phyloP scores from a whole-genome alignment of 1,140 invertebrate species.

The Venturia canescens region DNA sequence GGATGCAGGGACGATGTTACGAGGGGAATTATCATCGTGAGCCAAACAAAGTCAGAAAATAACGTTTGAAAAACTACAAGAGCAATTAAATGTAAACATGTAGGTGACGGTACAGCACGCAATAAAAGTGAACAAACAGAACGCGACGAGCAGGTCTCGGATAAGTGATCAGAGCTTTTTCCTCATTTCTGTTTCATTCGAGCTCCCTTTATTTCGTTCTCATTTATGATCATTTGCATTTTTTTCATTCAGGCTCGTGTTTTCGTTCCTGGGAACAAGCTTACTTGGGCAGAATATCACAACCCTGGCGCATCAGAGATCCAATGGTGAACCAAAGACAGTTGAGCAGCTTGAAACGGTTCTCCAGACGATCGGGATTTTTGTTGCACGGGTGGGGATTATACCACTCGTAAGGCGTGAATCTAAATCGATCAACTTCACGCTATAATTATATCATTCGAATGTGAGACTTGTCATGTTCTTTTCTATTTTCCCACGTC shows the following conservation, averaged over 20 bases:
- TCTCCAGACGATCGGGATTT: slow-evolving; percentile 88
- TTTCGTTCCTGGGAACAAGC: slow-evolving; percentile 61
- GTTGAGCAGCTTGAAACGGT: slow-evolving; percentile 94
- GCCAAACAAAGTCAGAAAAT: slow-evolving; percentile 11
- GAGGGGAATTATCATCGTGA: slow-evolving; percentile 38
- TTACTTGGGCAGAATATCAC: slow-evolving; percentile 94
- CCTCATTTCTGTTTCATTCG: background rate
- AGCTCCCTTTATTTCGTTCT: background rate
- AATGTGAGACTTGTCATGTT: slow-evolving; percentile 20
- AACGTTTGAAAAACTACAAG: slow-evolving; percentile 12
- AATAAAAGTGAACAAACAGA: slow-evolving; percentile 1
- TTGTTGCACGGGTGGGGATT: slow-evolving; percentile 90
- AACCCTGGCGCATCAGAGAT: slow-evolving; percentile 94
- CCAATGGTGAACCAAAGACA: slow-evolving; percentile 98
- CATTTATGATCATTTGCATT: background rate
- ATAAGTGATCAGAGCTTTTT: background rate
- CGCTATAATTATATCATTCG: slow-evolving; percentile 13
- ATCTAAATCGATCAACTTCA: slow-evolving; percentile 78
- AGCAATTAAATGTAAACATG: background rate
- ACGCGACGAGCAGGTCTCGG: background rate
- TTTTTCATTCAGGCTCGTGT: slow-evolving; percentile 15
- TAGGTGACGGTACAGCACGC: background rate
- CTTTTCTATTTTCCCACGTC: background rate
- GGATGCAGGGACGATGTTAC: slow-evolving; percentile 35
- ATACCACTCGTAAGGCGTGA: slow-evolving; percentile 96